These are phyloP conservation scores for Ceratosolen solmsi DNA, from an alignment of 1,140 invertebrate species.

Conservation along the genomic window DNA sequence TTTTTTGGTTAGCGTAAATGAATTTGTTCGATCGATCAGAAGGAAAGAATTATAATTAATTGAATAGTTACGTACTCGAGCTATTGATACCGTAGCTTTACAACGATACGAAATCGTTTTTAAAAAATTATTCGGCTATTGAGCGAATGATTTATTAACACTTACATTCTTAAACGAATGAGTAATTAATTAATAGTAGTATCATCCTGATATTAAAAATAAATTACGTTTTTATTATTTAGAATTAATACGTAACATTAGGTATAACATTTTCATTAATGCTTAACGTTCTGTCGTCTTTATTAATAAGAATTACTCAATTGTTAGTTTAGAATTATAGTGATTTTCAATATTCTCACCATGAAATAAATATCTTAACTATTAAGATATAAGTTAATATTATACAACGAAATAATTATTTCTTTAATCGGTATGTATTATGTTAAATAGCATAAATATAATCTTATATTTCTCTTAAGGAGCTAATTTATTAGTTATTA, in stretches of 20 bases:
- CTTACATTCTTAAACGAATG: neutral
- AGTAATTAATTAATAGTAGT: neutral
- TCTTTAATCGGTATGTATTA: neutral
- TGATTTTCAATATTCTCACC: neutral
- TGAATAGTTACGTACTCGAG: neutral
- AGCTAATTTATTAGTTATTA: too few species aligned
- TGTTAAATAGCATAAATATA: too few species aligned
- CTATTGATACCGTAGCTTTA: neutral
- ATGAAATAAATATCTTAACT: neutral
- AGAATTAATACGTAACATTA: neutral
- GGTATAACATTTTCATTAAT: neutral
- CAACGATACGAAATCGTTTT: neutral
- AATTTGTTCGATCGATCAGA: too few species aligned
- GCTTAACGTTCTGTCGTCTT: neutral
- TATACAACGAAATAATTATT: neutral
- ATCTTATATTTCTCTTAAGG: too few species aligned
- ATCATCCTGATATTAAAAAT: neutral
- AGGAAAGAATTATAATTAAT: too few species aligned
- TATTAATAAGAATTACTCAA: neutral
- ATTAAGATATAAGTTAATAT: slow-evolving; percentile 1
- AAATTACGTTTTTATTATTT: neutral
- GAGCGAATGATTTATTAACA: neutral
- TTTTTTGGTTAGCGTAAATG: neutral
- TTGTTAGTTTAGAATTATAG: neutral
- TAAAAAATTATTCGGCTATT: neutral